Conservation (phyloP, 2,888 invertebrate species). For the Priapulus caudatus region DNA sequence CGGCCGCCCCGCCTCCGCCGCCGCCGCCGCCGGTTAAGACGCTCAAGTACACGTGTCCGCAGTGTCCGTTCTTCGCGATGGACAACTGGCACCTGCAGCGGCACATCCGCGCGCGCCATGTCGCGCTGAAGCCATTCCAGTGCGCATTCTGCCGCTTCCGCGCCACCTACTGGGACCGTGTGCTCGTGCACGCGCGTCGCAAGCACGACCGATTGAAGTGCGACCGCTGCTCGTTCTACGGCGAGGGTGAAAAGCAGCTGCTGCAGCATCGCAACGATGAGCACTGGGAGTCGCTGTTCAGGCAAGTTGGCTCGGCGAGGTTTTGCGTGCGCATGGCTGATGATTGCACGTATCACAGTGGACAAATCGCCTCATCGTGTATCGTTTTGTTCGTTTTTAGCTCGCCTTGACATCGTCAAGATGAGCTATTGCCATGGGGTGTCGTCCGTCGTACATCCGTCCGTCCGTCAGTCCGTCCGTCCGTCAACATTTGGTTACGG, state of each 20-base stretch:
- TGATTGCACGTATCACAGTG: too few relatives aligned
- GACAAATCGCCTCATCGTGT: too few relatives aligned
- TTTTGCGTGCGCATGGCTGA: too few relatives aligned
- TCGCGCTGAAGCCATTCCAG: not conserved
- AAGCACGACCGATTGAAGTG: not conserved
- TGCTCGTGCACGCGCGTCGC: constrained; percentile 1
- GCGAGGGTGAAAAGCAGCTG: not conserved
- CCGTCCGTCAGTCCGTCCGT: too few relatives aligned
- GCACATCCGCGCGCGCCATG: not conserved
- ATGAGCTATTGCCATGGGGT: too few relatives aligned
- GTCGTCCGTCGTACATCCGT: too few relatives aligned
- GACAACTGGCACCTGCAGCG: constrained; percentile 3
- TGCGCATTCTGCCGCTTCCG: not conserved
- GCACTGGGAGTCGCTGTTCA: not conserved
- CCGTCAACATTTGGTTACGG: too few relatives aligned
- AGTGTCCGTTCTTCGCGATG: not conserved
- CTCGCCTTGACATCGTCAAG: too few relatives aligned
- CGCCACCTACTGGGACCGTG: not conserved
- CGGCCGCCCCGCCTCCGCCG: too few relatives aligned
- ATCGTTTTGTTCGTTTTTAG: too few relatives aligned
- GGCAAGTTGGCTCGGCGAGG: too few relatives aligned
- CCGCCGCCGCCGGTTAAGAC: too few relatives aligned
- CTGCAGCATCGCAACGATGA: not conserved
- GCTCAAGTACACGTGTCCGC: not conserved
- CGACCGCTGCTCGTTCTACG: not conserved